phyloP scores from a whole-genome alignment of 2,113 vertebrate species.

The Monopterus albus region DNA sequence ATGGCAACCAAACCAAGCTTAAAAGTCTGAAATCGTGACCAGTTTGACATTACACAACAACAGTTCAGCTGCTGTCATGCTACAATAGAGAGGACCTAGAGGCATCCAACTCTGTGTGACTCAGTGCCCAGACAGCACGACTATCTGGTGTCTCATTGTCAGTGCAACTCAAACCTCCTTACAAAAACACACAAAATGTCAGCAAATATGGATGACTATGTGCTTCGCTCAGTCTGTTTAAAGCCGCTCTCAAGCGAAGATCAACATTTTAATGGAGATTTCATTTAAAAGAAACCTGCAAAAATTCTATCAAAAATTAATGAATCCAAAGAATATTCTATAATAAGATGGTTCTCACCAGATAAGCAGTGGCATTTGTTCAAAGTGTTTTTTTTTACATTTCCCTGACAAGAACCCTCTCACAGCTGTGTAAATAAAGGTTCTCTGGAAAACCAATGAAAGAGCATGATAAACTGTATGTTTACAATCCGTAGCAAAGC shows the following conservation, averaged over 20 bases:
- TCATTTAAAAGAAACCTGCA: no score
- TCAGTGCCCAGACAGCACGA: constrained; percentile 20
- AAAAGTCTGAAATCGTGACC: constrained; percentile 9
- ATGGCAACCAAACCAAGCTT: constrained; percentile 11
- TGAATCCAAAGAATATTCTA: no score
- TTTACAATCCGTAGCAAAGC: no score
- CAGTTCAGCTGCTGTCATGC: neutral
- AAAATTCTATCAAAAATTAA: no score
- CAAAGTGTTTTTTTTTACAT: no score
- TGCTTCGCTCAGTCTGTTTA: constrained; percentile 24
- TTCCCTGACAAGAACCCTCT: no score
- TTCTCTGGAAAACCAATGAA: no score
- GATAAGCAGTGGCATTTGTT: no score
- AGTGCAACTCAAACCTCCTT: constrained; percentile 27
- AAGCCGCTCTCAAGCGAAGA: neutral
- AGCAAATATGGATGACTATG: constrained; percentile 2
- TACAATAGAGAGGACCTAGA: constrained; percentile 22
- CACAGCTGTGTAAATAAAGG: no score
- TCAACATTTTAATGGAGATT: no score
- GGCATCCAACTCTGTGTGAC: constrained; percentile 30
- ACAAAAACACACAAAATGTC: constrained; percentile 20
- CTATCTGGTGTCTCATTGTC: constrained; percentile 23
- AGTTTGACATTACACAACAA: constrained; percentile 25
- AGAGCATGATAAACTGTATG: no score
- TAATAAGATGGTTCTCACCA: no score